Percentiles rank a stretch among this genome's conserved stretches.
These are phyloP conservation scores for Trissolcus basalis DNA, from an alignment of 1,140 invertebrate species.

Conservation along the genomic window DNA sequence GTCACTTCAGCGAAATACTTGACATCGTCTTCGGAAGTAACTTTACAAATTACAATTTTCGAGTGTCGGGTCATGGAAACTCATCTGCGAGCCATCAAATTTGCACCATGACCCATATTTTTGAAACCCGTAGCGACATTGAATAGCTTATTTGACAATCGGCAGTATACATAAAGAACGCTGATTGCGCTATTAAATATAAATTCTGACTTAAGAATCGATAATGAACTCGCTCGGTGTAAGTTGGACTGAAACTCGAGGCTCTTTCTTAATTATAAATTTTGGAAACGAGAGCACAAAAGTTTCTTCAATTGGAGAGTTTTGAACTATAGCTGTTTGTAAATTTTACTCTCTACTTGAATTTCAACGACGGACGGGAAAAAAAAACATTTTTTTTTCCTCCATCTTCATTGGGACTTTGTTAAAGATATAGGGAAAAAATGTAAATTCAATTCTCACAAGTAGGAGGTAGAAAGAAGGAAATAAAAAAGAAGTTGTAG, in stretches of 20 bases:
- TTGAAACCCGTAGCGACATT: too few species aligned
- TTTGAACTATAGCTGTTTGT: slow-evolving; percentile 20
- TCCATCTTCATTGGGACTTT: too few species aligned
- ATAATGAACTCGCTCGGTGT: slow-evolving; percentile 3
- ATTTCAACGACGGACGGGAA: too few species aligned
- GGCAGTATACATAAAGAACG: too few species aligned
- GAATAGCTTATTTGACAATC: too few species aligned
- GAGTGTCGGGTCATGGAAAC: slow-evolving; percentile 15
- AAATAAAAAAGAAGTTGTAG: background rate
- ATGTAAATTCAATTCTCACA: background rate
- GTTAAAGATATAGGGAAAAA: background rate
- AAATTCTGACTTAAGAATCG: slow-evolving; percentile 8
- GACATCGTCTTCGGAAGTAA: slow-evolving; percentile 43
- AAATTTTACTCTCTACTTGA: slow-evolving; percentile 12
- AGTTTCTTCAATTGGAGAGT: slow-evolving; percentile 9
- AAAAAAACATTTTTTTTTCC: too few species aligned
- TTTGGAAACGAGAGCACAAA: slow-evolving; percentile 1
- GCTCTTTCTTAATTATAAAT: slow-evolving; percentile 22
- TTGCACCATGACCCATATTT: slow-evolving; percentile 23
- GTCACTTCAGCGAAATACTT: slow-evolving; percentile 50
- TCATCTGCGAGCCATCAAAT: slow-evolving; percentile 34
- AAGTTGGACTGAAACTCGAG: slow-evolving; percentile 2
- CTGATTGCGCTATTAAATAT: slow-evolving; percentile 5
- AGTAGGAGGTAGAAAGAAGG: background rate
- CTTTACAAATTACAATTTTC: slow-evolving; percentile 58